phyloP scores from a whole-genome alignment of 2,797 vertebrate genomes.

The Anguilla megastoma region DNA sequence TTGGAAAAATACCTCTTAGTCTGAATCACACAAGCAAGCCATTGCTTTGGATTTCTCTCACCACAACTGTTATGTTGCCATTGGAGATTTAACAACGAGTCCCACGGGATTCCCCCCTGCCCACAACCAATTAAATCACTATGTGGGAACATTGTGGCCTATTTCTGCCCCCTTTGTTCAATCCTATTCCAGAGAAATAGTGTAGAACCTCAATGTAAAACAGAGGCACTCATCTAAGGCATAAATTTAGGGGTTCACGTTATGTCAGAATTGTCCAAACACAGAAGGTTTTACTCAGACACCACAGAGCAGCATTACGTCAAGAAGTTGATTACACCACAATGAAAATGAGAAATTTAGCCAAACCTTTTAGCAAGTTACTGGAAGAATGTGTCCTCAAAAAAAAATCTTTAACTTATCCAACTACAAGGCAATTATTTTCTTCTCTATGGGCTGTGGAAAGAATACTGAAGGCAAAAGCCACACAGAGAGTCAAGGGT shows the following conservation, averaged over 20 bases:
- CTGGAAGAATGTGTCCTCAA: neutral
- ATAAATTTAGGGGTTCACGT: neutral
- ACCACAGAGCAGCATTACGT: neutral
- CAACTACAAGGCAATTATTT: neutral
- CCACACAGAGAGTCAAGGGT: neutral
- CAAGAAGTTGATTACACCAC: neutral
- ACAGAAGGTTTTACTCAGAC: neutral
- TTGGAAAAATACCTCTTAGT: conserved; percentile 17
- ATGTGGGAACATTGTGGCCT: conserved; percentile 70
- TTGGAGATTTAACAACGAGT: conserved; percentile 49
- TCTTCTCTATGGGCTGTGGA: conserved; percentile 4
- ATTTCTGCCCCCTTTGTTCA: conserved; percentile 65
- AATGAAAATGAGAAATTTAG: neutral
- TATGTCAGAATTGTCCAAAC: neutral
- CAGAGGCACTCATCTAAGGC: neutral
- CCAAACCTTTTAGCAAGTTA: neutral
- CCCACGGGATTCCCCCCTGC: conserved; percentile 40
- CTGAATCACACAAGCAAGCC: conserved; percentile 55
- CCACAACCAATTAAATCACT: conserved; percentile 57
- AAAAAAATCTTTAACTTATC: neutral
- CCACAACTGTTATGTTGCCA: conserved; percentile 35
- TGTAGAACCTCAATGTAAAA: conserved; percentile 53
- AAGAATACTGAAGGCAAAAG: neutral
- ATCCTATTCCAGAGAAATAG: conserved; percentile 55
- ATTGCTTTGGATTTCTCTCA: conserved; percentile 45